Conservation (phyloP, 2,113 vertebrate genomes). For the Sarotherodon lohbergeri region DNA sequence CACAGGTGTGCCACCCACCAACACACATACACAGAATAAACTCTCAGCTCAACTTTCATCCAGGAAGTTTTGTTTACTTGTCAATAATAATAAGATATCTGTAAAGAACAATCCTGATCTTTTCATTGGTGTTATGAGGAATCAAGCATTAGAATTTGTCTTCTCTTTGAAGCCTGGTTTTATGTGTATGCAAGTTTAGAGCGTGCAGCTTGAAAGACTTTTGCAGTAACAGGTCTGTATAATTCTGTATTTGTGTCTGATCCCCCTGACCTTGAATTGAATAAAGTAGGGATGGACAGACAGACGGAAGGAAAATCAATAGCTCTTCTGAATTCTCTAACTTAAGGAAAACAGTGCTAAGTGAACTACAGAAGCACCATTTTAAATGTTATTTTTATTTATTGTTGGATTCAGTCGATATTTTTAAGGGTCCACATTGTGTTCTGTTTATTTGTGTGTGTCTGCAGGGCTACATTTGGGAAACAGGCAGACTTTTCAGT, state of each 20-base stretch:
- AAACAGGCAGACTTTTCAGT: constrained; percentile 18
- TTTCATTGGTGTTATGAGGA: not conserved
- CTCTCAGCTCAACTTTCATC: not conserved
- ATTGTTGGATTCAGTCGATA: not conserved
- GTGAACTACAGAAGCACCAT: not conserved
- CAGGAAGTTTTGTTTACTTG: not conserved
- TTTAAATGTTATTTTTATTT: not conserved
- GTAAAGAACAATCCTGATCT: not conserved
- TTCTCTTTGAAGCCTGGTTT: not conserved
- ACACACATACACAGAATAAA: not conserved
- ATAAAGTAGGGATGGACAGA: not conserved
- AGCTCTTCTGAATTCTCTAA: not conserved
- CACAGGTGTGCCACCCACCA: constrained; percentile 65
- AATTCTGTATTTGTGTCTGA: not conserved
- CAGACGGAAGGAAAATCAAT: not conserved
- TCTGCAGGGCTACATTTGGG: constrained; percentile 59
- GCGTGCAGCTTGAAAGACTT: not conserved
- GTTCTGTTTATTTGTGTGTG: not conserved
- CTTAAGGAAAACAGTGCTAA: not conserved
- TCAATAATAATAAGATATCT: not conserved
- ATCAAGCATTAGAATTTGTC: not conserved
- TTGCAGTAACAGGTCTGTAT: not conserved
- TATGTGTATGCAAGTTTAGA: not conserved
- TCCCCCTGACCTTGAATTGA: not conserved
- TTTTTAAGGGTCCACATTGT: not conserved